Base-by-base conservation (phyloP, 2,888 invertebrate genomes). In the Noctua comes region DNA sequence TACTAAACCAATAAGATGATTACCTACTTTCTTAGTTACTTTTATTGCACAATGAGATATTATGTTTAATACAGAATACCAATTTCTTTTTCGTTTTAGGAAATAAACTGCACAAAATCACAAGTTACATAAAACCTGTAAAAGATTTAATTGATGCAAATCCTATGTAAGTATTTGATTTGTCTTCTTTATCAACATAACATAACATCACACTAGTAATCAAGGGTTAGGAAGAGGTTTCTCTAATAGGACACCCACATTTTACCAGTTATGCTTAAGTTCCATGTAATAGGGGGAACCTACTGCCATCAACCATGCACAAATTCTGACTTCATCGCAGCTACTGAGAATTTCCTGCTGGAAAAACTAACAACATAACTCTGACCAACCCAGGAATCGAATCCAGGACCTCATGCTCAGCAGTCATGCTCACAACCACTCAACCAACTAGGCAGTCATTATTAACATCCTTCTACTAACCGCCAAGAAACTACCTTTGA, bases 101-200 rank as follows among this genome's bases (percentile, higher is more conserved):
- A 11, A 91, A 95, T 74, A 95, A 94, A 86, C 76, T 93, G 21
- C 88, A 92, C 13, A 94, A 94, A 86, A 91, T 96, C 11, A 91
- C 91, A 65, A 92, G 87, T 72, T 94, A 90, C 73, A 89, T 95
- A 46, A 93, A 95, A 88, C 95, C 95, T 43, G 85, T 94, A 13
- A 87, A 93, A 79, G 91, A 95, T 43, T 65, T 95, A 54, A 90
- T 93, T 40, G 88, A 92, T 36, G 70, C 89, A 24, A 89, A 92
- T 80, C 89, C 94, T 16, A 79, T 93, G 96, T 96, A 91, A 96
- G 96, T 96, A 88, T 16, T 46, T 31, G 11, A 36, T 43, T 40
- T 5, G 7, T 24, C 16, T 24, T 40, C 40, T 43, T 43, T n/a
- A n/a, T 43, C 6, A 40, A 24, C 24, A 11, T 7, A 36, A 36